Base-by-base conservation (phyloP, 1,140 invertebrate species). In the Melipona quadrifasciata region DNA sequence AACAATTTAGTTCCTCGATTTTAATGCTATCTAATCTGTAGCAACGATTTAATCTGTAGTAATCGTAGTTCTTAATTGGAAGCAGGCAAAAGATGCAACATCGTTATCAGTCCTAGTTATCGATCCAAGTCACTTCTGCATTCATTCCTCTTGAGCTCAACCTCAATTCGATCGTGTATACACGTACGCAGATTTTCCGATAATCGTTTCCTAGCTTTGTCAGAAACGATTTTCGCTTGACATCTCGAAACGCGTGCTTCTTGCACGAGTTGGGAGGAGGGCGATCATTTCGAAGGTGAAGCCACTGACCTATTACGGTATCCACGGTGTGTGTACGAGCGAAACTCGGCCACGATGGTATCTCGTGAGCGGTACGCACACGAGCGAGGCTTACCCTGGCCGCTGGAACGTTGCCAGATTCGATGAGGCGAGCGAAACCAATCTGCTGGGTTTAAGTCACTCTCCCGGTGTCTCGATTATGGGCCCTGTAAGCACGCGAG, bases 361-460 rank as follows among this genome's bases (percentile, higher is more conserved):
- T 51, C 24, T 85, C 19, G 79, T 39, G 78, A n/a, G 74, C 53
- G 17, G 67, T 80, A 81, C 24, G 65, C 72, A 80, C 73, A 65
- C 76, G 71, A 68, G 65, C 53, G 70, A 61, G 65, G 79, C 55
- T 57, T 27, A 27, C 57, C 71, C 55, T 14, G 65, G 80, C 24
- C 75, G 68, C 58, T 90, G 88, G 88, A 84, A 67, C 68, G 31
- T 51, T 84, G 88, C 88, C 88, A 90, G 67, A 19, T 31, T 34
- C 87, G 67, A 67, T 73, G 80, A 81, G 57, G 47, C 86, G 51
- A 76, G 78, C 51, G 88, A 89, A 87, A 89, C 85, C 88, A 89
- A 89, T 90, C 88, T 82, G 85, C 61, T 55, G 58, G 81, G 82
- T 89, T 90, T 82, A 80, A 89, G 87, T 86, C 80, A 85, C 70